Evolutionary conservation across 2,113 vertebrate species (phyloP).

Genomic region (Grammomys dolichurus): DNA sequence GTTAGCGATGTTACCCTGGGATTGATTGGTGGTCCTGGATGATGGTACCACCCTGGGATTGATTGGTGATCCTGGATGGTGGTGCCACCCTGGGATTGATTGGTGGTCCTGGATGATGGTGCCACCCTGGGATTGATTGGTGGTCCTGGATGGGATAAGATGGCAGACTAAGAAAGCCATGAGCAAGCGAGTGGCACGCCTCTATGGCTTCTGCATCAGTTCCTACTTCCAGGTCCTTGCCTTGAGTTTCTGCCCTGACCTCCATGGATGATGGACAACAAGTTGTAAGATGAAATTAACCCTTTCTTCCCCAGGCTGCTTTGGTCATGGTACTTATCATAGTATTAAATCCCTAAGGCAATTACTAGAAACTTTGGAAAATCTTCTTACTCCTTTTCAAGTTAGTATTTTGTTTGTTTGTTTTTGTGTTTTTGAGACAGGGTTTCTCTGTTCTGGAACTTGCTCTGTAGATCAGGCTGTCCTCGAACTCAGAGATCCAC

Average conservation of each 20-base stretch:
- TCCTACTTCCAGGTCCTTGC: too few species aligned
- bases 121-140: not conserved
- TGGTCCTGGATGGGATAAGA: not conserved
- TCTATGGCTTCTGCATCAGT: not conserved
- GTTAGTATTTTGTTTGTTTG: not conserved
- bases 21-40: not conserved
- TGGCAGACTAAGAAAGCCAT: not conserved
- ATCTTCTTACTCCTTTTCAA: not conserved
- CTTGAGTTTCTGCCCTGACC: not conserved
- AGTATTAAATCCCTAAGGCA: not conserved
- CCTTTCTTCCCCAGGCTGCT: not conserved
- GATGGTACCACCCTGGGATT: not conserved
- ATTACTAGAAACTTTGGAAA: not conserved
- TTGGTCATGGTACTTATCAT: not conserved
- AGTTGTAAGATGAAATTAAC: not conserved
- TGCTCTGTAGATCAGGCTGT: not conserved
- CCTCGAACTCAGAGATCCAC: not conserved
- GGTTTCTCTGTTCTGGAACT: not conserved
- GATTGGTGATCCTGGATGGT: not conserved
- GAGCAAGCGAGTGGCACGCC: not conserved
- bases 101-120: not conserved
- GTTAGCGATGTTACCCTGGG: not conserved
- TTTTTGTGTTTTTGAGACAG: not conserved
- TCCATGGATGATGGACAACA: not conserved
- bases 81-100: not conserved